phyloP scores from a whole-genome alignment of 2,113 vertebrate genomes.

The Indicator maculatus region DNA sequence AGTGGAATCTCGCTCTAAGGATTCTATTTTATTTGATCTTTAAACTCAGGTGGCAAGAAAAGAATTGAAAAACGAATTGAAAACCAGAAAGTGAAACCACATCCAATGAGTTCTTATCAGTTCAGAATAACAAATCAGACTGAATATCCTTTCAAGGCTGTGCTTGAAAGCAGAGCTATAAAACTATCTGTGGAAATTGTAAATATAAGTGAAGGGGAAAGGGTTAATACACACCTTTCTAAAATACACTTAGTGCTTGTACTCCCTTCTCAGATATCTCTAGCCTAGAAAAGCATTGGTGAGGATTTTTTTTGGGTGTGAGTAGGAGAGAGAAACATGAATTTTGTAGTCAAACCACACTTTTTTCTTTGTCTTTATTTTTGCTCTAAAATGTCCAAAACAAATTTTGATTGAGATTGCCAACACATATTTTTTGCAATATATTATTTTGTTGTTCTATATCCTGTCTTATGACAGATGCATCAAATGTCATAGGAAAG shows the following conservation, averaged over 20 bases:
- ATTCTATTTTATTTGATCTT: background rate
- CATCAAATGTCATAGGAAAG: background rate
- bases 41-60: background rate
- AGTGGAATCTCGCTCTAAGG: background rate
- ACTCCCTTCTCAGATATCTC: background rate
- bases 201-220: background rate
- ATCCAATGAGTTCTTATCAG: background rate
- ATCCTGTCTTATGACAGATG: background rate
- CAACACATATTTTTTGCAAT: background rate
- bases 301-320: fast-evolving
- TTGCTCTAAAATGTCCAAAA: background rate
- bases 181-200: background rate
- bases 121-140: background rate
- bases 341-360: background rate
- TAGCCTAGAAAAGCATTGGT: background rate
- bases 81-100: background rate
- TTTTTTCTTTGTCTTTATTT: background rate
- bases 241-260: background rate
- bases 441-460: background rate
- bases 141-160: background rate
- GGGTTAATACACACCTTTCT: background rate
- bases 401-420: background rate
- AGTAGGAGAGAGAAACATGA: background rate
- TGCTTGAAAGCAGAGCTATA: background rate
- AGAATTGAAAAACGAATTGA: background rate